These are phyloP conservation scores for Melanocharis versteri DNA, from an alignment of 2,113 vertebrate genomes.

Conservation along the genomic window DNA sequence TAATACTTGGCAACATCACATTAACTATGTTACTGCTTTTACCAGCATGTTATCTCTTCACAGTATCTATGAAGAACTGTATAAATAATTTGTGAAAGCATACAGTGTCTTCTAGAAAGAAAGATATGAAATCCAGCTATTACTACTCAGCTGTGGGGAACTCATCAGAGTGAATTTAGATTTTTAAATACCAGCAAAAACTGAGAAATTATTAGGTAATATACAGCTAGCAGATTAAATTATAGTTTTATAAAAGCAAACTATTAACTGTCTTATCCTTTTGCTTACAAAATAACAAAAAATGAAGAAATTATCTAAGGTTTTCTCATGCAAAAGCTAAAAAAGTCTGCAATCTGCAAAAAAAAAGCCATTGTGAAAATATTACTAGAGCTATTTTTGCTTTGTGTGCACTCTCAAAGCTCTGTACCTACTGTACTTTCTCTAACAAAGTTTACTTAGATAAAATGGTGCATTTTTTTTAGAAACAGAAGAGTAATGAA, in stretches of 20 bases:
- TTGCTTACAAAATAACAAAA: not conserved
- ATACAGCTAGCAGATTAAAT: not conserved
- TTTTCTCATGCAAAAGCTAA: not conserved
- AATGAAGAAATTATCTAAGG: not conserved
- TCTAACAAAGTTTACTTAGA: not conserved
- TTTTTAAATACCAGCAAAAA: not conserved
- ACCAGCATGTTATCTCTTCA: not conserved
- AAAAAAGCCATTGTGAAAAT: not conserved
- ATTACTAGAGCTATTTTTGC: not conserved
- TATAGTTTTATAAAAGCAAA: not conserved
- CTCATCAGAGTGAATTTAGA: not conserved
- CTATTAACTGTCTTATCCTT: not conserved
- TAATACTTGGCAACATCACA: not conserved
- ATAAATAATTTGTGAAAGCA: not conserved
- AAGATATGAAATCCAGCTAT: not conserved
- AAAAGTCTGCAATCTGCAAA: not conserved
- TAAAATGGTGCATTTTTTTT: not conserved
- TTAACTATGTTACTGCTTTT: not conserved
- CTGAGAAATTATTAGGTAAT: not conserved
- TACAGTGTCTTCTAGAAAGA: not conserved
- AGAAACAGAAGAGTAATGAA: conserved; percentile 7
- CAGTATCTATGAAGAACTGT: not conserved
- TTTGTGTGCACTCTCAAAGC: not conserved
- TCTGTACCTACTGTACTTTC: not conserved
- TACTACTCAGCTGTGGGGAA: not conserved